A percentile compares a stretch with the other conserved stretches of the same genome.
phyloP scores from a whole-genome alignment of 2,888 invertebrate genomes.

The Trileptium ribeirensis region DNA sequence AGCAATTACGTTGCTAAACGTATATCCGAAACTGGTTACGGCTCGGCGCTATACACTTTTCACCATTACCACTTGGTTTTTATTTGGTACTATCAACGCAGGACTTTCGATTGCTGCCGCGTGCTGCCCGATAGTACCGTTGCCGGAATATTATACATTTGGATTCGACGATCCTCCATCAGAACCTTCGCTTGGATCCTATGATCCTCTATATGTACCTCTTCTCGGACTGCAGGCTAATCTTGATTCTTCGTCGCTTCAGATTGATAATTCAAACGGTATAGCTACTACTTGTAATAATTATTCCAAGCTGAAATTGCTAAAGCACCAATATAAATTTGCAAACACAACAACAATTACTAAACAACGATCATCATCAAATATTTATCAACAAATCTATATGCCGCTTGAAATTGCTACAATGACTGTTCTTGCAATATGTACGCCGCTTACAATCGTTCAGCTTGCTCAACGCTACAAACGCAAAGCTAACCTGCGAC shows the following conservation, averaged over 20 bases:
- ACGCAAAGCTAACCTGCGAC: conserved; percentile 35
- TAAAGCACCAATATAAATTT: background rate
- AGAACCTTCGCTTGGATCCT: background rate
- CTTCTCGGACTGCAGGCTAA: too few species aligned
- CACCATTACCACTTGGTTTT: conserved; percentile 42
- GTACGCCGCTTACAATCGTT: conserved; percentile 47
- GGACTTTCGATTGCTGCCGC: conserved; percentile 40
- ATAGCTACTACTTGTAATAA: too few species aligned
- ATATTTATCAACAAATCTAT: conserved; percentile 19
- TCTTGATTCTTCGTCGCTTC: too few species aligned
- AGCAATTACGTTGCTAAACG: conserved; percentile 45
- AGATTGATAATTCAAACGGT: conserved; percentile 40
- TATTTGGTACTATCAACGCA: conserved; percentile 42
- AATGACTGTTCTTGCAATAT: conserved; percentile 43
- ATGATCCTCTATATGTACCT: too few species aligned
- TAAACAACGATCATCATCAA: background rate
- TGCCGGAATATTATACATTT: conserved; percentile 46
- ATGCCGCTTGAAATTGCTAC: conserved; percentile 44
- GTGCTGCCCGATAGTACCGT: conserved; percentile 47
- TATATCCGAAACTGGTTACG: conserved; percentile 44
- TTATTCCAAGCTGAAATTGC: too few species aligned
- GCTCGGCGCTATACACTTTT: conserved; percentile 37
- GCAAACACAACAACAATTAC: background rate
- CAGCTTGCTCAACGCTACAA: conserved; percentile 47
- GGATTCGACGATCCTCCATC: conserved; percentile 37